Evolutionary conservation across 2,113 vertebrate species (phyloP), one percentile per base, ranked within the genome.

Genomic region (Camelus dromedarius): DNA sequence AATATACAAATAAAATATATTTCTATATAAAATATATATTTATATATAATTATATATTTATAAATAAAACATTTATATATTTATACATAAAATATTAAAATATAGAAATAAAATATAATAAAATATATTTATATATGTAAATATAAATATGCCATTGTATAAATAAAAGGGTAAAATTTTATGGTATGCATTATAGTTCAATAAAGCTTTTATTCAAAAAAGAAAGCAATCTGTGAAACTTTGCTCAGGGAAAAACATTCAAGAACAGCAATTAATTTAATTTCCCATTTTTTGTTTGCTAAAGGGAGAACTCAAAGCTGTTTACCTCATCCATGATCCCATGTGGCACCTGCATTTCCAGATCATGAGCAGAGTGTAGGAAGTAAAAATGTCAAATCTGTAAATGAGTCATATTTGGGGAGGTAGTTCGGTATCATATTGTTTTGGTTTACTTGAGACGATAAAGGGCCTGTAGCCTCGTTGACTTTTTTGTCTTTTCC

Each of bases 401-500:
- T 28, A 93, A 50, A 67, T 73, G 62, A 30, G 26, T 60, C 22
- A 0, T n/a, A 3, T 85, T 95, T 90, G 26, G 60, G 32, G 35
- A 86, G 60, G 38, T 56, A n/a, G 50, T 81, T 91, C 18, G 4
- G 9, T 19, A 19, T 67, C 3, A 4, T 62, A 26, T 54, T 92
- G n/a, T 91, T 91, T 92, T 86, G 67, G n/a, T 89, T 88, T 96
- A 64, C 77, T 89, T 89, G 86, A 70, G 19, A 64, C 54, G 67
- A 95, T 79, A 77, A 93, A 85, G 19, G 19, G 18, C 30, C 73
- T 69, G 20, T 19, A 52, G 50, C 38, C 67, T n/a, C 67, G n/a
- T 69, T 73, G 76, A 62, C 48, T 69, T 77, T 87, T 96, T 75
- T 85, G 64, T 76, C 38, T 88, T 91, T 97, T 95, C 87, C 38